Percentiles rank a stretch among this genome's conserved stretches.
Evolutionary conservation across 2,888 invertebrate genomes (phyloP).

Genomic region (Parnassius apollo): DNA sequence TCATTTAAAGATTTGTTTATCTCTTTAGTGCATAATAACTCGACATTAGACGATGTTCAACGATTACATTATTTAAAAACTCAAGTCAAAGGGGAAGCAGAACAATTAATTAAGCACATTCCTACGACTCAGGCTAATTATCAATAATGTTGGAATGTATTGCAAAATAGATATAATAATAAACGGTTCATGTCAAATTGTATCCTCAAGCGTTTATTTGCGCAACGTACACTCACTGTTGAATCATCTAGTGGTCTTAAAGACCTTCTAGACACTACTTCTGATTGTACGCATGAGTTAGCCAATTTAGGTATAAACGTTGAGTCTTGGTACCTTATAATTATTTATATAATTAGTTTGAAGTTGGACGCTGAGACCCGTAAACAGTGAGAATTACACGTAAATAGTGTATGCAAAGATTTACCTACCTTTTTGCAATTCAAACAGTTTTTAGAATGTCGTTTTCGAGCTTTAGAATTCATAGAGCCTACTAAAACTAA

Average conservation of each 20-base stretch:
- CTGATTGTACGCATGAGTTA: slow-evolving; percentile 28
- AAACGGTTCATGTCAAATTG: slow-evolving; percentile 24
- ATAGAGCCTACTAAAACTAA: slow-evolving; percentile 11
- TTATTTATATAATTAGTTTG: slow-evolving; percentile 26
- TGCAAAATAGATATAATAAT: not conserved
- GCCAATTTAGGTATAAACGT: slow-evolving; percentile 25
- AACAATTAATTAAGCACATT: not conserved
- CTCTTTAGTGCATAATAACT: slow-evolving; percentile 1
- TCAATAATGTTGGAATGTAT: not conserved
- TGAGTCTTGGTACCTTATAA: slow-evolving; percentile 26
- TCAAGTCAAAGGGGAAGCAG: not conserved
- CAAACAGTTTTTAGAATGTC: slow-evolving; percentile 24
- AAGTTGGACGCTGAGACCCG: slow-evolving; percentile 29
- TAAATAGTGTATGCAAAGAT: slow-evolving; percentile 12
- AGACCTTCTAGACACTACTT: slow-evolving; percentile 27
- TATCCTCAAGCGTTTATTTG: slow-evolving; percentile 26
- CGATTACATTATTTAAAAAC: slow-evolving; percentile 6
- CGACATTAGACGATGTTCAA: not conserved
- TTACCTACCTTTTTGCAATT: slow-evolving; percentile 19
- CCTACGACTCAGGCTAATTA: not conserved
- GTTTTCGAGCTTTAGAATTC: slow-evolving; percentile 23
- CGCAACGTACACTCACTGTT: slow-evolving; percentile 22
- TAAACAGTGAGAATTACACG: slow-evolving; percentile 24
- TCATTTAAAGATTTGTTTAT: not conserved
- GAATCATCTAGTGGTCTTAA: slow-evolving; percentile 27